Evolutionary conservation across 2,797 vertebrate species (phyloP).

Genomic region (Betta splendens): DNA sequence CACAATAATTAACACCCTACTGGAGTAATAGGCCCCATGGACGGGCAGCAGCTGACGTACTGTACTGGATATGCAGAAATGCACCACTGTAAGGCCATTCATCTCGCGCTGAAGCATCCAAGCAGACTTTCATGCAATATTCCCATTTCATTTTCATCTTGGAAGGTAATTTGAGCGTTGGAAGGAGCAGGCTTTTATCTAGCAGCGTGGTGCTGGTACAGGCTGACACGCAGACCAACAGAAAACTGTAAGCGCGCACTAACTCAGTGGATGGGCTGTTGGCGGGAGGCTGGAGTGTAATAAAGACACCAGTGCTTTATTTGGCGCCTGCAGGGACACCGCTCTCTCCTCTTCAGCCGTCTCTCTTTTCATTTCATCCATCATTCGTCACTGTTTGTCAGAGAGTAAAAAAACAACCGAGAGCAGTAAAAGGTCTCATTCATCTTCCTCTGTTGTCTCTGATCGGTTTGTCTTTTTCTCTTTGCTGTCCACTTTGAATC

Average conservation of each 20-base stretch:
- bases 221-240: not conserved
- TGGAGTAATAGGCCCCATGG: slow-evolving; percentile 44
- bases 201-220: not conserved
- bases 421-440: slow-evolving; percentile 55
- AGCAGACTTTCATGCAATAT: not conserved
- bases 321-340: slow-evolving; percentile 43
- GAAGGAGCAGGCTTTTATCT: not conserved
- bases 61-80: slow-evolving; percentile 17
- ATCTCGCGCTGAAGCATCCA: too few relatives aligned
- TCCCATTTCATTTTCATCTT: not conserved
- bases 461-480: slow-evolving; percentile 34
- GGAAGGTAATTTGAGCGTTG: slow-evolving; percentile 7
- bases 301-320: slow-evolving; percentile 55
- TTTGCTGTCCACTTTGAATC: slow-evolving; percentile 14
- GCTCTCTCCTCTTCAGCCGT: slow-evolving; percentile 25
- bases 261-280: slow-evolving; percentile 9
- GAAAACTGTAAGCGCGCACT: not conserved
- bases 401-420: slow-evolving; percentile 55
- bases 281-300: slow-evolving; percentile 37
- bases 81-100: not conserved
- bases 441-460: slow-evolving; percentile 53
- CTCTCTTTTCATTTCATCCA: slow-evolving; percentile 62
- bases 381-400: slow-evolving; percentile 67
- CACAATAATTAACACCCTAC: slow-evolving; percentile 64
- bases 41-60: slow-evolving; percentile 20